Evolutionary conservation across 2,888 invertebrate species (phyloP), one percentile per base, ranked within the genome.

Genomic region (Hydrotaea diabolus): DNA sequence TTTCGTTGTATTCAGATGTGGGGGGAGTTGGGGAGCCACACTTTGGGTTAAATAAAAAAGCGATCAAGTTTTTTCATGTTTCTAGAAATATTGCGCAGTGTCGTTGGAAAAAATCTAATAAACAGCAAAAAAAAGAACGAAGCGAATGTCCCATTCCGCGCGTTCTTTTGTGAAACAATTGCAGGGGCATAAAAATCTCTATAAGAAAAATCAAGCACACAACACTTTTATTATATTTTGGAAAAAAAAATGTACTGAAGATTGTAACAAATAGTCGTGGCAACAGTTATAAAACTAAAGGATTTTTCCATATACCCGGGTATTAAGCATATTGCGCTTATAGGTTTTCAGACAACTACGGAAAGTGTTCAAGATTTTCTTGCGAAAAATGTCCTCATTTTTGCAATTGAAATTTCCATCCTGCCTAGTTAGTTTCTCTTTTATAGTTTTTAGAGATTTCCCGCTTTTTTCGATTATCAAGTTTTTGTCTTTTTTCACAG

Each of bases 51-150:
- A 59, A 59, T 76, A 79, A 19, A 19, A 69, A 69, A 69, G 23
- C 23, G 69, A 17, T 69, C 71, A 78, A 72, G n/a, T 66, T 46
- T 75, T 76, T 26, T 75, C 76, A 19, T 73, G 66, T 26, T 75
- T 79, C 26, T 73, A 73, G 57, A 77, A 79, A 64, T 57, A 80
- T 71, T 85, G 79, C 85, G 79, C 82, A 80, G 62, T 77, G 43
- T 57, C 73, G 53, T 2, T 15, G 31, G 17, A 15, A 31, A 39
- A 46, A 43, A 31, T 23, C 64, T 69, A 66, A 66, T 66, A 39
- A 74, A 57, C 5, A 11, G 15, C n/a, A 59, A 59, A 55, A 19
- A 55, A 11, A 55, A 55, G 5, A 19, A 4, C 23, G 23, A 21
- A n/a, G n/a, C n/a, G n/a, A n/a, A n/a, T n/a, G n/a, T 1, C 55